Evolutionary conservation across 1,140 invertebrate species (phyloP), one percentile per base, ranked within the genome.

Genomic region (Homarus americanus): DNA sequence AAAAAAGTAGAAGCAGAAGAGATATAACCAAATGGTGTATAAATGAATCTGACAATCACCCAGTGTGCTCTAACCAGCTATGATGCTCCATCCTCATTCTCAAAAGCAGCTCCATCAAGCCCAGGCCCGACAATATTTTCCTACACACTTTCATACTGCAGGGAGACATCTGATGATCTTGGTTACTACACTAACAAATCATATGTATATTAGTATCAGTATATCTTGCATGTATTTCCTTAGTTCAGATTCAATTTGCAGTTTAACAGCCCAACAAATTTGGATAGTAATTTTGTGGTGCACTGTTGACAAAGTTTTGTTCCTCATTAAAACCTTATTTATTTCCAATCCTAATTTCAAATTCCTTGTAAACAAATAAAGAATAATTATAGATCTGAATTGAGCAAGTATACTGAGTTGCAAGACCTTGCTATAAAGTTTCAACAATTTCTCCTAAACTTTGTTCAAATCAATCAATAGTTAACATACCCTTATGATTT

Each of bases 21-120:
- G 32, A n/a, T n/a, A 34, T 75, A 3, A 36, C 72, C 32, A 75
- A 75, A 34, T 75, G 28, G 32, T 38, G 17, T 38, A 75, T 36
- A 28, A 38, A 32, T 17, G 34, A 20, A 15, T 38, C 38, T 36
- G 32, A 44, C 32, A 28, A 79, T 44, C 15, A 44, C 75, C 75
- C 75, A 76, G 75, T 76, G 75, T 76, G 75, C 76, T 79, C n/a
- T 49, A 44, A 79, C 40, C 76, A 44, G 76, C 38, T 79, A 79
- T 79, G 76, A 79, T 79, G 76, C 76, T 79, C 76, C 76, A 79
- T 79, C 76, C 40, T 41, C 76, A 79, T 49, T 44, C 76, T 49
- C 44, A 79, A 49, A 20, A 79, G 44, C 76, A 79, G 76, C 76
- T 79, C 34, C 40, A 44, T 79, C 40, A 41, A 49, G 20, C 40